Evolutionary conservation across 2,888 invertebrate species (phyloP).

Genomic region (Ommatoiulus sabulosus): DNA sequence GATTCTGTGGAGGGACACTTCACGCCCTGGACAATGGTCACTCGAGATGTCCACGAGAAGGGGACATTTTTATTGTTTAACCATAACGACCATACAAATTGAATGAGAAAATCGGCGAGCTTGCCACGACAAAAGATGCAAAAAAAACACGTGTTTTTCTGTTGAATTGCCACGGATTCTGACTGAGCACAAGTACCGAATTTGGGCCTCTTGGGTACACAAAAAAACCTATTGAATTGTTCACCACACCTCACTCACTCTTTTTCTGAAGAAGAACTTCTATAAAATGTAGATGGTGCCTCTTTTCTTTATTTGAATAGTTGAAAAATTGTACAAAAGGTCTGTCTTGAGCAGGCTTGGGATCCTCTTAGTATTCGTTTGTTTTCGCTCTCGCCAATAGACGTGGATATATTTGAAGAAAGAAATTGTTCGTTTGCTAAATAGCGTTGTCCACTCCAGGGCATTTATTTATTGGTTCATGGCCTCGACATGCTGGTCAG

Average conservation of each 20-base stretch:
- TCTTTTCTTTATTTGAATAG: constrained; percentile 27
- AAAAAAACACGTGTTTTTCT: constrained; percentile 32
- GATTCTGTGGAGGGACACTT: constrained; percentile 28
- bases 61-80: constrained; percentile 26
- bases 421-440: background rate
- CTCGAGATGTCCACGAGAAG: background rate
- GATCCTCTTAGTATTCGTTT: constrained; percentile 26
- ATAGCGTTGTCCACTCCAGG: constrained; percentile 7
- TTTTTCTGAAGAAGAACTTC: background rate
- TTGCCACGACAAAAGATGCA: background rate
- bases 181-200: background rate
- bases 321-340: background rate
- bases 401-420: background rate
- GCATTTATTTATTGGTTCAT: constrained; percentile 10
- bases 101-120: background rate
- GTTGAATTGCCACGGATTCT: background rate
- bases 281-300: background rate
- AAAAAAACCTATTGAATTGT: background rate
- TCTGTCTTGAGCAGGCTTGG: background rate
- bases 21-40: constrained; percentile 27
- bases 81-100: constrained; percentile 16
- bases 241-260: background rate
- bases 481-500: background rate
- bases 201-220: constrained; percentile 12
- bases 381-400: background rate